Evolutionary conservation across 2,888 invertebrate species (phyloP).

Genomic region (Phortica magna): DNA sequence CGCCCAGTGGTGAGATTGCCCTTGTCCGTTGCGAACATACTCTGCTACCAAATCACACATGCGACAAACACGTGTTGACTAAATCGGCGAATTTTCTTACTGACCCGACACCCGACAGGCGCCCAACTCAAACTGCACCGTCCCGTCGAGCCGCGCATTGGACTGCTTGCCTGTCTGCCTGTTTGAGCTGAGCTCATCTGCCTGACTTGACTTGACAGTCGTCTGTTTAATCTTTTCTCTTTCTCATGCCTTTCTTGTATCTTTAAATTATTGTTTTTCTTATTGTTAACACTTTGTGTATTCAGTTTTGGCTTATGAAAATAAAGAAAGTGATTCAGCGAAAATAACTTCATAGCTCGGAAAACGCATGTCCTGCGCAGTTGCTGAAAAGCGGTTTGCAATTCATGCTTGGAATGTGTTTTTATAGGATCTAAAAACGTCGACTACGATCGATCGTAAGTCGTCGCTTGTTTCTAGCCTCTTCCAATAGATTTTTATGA

Average conservation of each 20-base stretch:
- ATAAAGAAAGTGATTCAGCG: constrained; percentile 25
- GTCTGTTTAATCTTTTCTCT: neutral
- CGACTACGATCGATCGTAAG: neutral
- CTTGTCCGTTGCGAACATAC: constrained; percentile 13
- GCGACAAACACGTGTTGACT: constrained; percentile 69
- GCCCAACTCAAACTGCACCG: constrained; percentile 37
- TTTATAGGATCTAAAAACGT: constrained; percentile 65
- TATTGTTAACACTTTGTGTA: constrained; percentile 62
- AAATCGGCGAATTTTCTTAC: constrained; percentile 31
- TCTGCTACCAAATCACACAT: constrained; percentile 51
- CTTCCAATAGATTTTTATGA: constrained; percentile 60
- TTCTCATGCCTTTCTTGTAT: constrained; percentile 29
- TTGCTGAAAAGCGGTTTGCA: constrained; percentile 60
- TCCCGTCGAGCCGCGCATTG: neutral
- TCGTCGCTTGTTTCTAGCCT: constrained; percentile 32
- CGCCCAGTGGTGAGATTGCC: constrained; percentile 27
- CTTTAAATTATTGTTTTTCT: constrained; percentile 60
- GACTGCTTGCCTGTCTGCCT: constrained; percentile 27
- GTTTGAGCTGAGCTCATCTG: constrained; percentile 14
- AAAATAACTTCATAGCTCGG: neutral
- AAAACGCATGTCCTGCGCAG: constrained; percentile 44
- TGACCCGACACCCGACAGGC: constrained; percentile 17
- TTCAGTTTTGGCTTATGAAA: constrained; percentile 25
- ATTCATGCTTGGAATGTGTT: constrained; percentile 65
- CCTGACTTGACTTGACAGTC: constrained; percentile 21